Base-by-base conservation (phyloP, 1,140 invertebrate genomes). In the Mya arenaria region DNA sequence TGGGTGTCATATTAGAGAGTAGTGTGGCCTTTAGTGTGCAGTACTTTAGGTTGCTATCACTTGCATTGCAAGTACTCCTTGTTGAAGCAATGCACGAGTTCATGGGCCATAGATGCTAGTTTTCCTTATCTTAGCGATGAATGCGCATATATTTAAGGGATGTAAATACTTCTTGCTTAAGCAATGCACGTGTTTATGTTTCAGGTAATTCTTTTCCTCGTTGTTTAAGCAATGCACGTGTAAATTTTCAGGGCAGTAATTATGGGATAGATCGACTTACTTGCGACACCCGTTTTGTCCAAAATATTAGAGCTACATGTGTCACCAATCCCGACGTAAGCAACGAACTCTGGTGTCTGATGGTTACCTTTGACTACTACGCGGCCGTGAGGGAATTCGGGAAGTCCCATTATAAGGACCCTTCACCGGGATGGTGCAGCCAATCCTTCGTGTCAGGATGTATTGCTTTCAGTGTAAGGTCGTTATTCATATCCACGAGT, bases 351-450 rank as follows among this genome's bases (percentile, higher is more conserved):
- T 65, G 28, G 28, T 65, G 62, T 36, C 23, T 19, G 10, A 34
- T 19, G 15, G 62, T 65, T 37, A 36, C 62, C 15, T 65, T 65
- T 37, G 62, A 65, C 34, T 65, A 65, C 32, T 65, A 65, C 25
- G 28, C 32, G 19, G 62, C 13, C 23, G 62, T 65, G 1, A 34
- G 62, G 32, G 8, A 37, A 34, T 34, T 34, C 3, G 62, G 62
- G 36, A 36, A 37, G 3, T 65, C 62, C 36, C 62, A 37, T 36
- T 65, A 65, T 36, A 6, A 34, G 2, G n/a, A 23, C 6, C 8
- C 62, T 5, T 6, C 62, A 2, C 62, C 15, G 25, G 1, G 6
- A 19, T 65, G 62, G 62, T 65, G 62, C 34, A 17, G 34, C 4
- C 6, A 37, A 15, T 34, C 28, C 2, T 65, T 34, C 34, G 62